phyloP scores from a whole-genome alignment of 1,140 invertebrate genomes.

The Rhyzopertha dominica region DNA sequence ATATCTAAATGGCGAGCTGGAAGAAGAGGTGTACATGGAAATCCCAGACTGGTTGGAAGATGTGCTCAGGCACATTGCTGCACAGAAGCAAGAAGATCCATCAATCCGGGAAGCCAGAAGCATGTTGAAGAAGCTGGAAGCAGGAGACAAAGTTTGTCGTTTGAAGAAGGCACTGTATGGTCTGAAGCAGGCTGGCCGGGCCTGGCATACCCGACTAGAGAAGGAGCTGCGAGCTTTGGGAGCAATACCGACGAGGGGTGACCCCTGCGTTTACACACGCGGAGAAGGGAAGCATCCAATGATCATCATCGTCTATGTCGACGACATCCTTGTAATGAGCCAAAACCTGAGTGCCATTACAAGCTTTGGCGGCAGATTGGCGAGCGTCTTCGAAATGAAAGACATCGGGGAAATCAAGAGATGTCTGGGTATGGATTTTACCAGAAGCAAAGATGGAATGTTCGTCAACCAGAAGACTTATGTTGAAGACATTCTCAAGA shows the following conservation, averaged over 20 bases:
- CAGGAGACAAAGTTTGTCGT: constrained; percentile 35
- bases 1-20: constrained; percentile 45
- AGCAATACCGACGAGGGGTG: constrained; percentile 12
- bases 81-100: too few species aligned
- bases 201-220: constrained; percentile 38
- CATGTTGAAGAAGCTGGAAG: constrained; percentile 10
- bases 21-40: constrained; percentile 46
- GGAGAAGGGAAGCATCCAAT: constrained; percentile 15
- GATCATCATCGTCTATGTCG: constrained; percentile 31
- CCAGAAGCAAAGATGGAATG: constrained; percentile 11
- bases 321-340: constrained; percentile 32
- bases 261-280: constrained; percentile 33
- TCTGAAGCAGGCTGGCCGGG: constrained; percentile 40
- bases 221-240: constrained; percentile 7
- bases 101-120: constrained; percentile 30
- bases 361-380: constrained; percentile 17
- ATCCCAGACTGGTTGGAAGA: constrained; percentile 39
- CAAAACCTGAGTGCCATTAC: constrained; percentile 17
- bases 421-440: constrained; percentile 28
- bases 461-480: constrained; percentile 16
- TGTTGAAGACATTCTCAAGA: constrained; percentile 16
- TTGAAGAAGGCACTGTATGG: constrained; percentile 46
- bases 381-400: constrained; percentile 28
- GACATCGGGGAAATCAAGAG: constrained; percentile 23
- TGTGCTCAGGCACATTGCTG: too few species aligned